A percentile compares a stretch with the other conserved stretches of the same genome.
Evolutionary conservation across 1,140 invertebrate genomes (phyloP).

Genomic region (Bombyx mori): DNA sequence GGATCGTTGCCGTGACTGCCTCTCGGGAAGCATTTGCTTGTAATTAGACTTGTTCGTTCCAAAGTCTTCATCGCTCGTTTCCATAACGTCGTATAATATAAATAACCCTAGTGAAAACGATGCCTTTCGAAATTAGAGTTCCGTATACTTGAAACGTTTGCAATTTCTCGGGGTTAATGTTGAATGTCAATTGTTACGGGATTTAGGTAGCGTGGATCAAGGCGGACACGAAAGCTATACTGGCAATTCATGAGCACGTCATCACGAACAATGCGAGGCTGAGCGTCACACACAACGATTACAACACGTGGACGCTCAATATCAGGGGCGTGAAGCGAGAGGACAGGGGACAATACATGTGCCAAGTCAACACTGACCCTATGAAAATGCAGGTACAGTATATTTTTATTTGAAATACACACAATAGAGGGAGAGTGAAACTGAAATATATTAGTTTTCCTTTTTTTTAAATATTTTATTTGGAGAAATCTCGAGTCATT

Average conservation of each 20-base stretch:
- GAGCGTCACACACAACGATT: slow-evolving; percentile 88
- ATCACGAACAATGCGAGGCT: slow-evolving; percentile 91
- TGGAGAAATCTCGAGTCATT: no score
- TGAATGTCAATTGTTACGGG: slow-evolving; percentile 19
- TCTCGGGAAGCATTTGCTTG: slow-evolving; percentile 62
- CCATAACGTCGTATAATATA: slow-evolving; percentile 10
- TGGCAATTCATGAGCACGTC: slow-evolving; percentile 92
- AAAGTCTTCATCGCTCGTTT: slow-evolving; percentile 49
- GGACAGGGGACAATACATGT: slow-evolving; percentile 92
- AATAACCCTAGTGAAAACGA: not conserved
- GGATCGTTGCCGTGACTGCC: slow-evolving; percentile 57
- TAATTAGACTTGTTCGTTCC: slow-evolving; percentile 63
- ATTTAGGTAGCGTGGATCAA: slow-evolving; percentile 92
- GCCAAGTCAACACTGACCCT: slow-evolving; percentile 94
- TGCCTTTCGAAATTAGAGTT: not conserved
- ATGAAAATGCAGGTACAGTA: slow-evolving; percentile 89
- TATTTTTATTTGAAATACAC: no score
- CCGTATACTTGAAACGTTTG: not conserved
- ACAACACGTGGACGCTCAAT: slow-evolving; percentile 89
- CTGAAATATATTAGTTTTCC: no score
- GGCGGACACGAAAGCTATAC: slow-evolving; percentile 90
- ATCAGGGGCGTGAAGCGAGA: slow-evolving; percentile 85
- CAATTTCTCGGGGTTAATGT: slow-evolving; percentile 5
- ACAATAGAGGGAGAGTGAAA: no score
- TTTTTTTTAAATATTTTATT: no score